A percentile compares a stretch with the other conserved stretches of the same genome.
Evolutionary conservation across 1,140 invertebrate genomes (phyloP).

Genomic region (Drosophila santomea): DNA sequence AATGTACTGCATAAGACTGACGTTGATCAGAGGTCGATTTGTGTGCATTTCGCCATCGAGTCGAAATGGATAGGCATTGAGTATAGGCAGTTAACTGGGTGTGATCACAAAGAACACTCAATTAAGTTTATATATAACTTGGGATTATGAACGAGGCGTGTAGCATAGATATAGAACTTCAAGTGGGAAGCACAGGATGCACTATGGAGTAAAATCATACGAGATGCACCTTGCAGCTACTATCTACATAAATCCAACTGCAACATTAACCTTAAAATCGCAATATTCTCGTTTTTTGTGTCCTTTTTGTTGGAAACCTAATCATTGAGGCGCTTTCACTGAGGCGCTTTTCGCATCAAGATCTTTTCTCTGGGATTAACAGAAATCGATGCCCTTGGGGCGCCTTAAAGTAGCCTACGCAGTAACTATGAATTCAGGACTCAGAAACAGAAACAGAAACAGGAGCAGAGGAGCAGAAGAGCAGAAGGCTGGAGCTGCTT

Average conservation of each 20-base stretch:
- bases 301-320: background rate
- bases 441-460: background rate
- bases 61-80: slow-evolving; percentile 50
- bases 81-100: slow-evolving; percentile 18
- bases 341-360: slow-evolving; percentile 28
- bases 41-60: slow-evolving; percentile 35
- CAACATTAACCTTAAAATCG: background rate
- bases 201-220: no score
- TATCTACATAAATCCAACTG: background rate
- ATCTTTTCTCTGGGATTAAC: slow-evolving; percentile 12
- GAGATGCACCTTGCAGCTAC: no score
- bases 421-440: background rate
- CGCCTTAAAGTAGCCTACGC: slow-evolving; percentile 25
- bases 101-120: slow-evolving; percentile 28
- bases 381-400: slow-evolving; percentile 2
- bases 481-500: background rate
- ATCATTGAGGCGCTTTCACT: background rate
- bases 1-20: slow-evolving; percentile 23
- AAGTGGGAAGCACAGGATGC: background rate
- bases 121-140: no score
- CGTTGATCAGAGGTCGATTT: slow-evolving; percentile 21
- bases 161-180: background rate
- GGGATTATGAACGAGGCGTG: no score
- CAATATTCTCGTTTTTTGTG: no score
- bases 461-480: no score